Base-by-base conservation (phyloP, 2,797 vertebrate genomes). In the Euphonia xanthogaster region DNA sequence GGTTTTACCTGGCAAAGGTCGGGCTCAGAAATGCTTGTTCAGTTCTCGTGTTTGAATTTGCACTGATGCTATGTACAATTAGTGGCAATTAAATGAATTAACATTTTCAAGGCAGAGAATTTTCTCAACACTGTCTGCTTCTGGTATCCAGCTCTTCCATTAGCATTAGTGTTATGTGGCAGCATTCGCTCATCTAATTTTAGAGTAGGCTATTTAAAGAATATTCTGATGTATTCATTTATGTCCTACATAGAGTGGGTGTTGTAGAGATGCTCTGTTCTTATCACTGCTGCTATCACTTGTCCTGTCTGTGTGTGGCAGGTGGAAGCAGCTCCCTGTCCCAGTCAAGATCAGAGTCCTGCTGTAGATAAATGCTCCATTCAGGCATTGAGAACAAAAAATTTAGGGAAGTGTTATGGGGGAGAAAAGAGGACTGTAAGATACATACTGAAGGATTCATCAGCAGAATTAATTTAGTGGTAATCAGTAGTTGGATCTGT, bases 41-140 rank as follows among this genome's bases (percentile, higher is more conserved):
- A 6, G 31, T 85, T 90, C 85, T 83, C 45, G 0, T 53, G 18
- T 63, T 83, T 75, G 79, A 93, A 72, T 88, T 88, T 91, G 40
- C 58, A 40, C 39, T 25, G 31, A 35, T 60, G 73, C 57, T 35
- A 18, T 27, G 44, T 60, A 33, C 65, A 93, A 66, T 93, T 93
- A 96, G 58, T 85, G 72, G 77, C 51, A 92, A 87, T 96, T 95
- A 86, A 53, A 25, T 42, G 47, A 93, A 94, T 95, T 94, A 85
- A 80, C 67, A 72, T 90, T 94, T 96, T 81, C 70, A 85, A 74
- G 75, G 66, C 82, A 70, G 72, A 71, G 78, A 70, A 44, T 67
- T 91, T 92, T 78, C 73, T 72, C 65, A 51, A 28, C 60, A 30
- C 71, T 25, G 62, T 86, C 63, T 75, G 30, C 58, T 91, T 53